Base-by-base conservation (phyloP, 1,140 invertebrate genomes). In the Drosophila navojoa region DNA sequence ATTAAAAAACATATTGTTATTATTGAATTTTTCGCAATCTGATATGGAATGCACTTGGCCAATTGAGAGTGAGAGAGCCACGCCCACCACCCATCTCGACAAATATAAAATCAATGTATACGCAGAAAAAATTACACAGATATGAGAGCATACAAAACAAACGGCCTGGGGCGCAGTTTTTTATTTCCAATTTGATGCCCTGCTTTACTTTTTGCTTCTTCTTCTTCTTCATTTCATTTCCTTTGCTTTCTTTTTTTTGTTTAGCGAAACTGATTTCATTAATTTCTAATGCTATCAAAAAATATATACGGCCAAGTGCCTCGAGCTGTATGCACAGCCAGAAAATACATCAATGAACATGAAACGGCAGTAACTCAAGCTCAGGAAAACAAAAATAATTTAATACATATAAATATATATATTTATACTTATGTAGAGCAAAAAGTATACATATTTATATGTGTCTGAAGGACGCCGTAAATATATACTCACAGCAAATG, bases 241-340 rank as follows among this genome's bases (percentile, higher is more conserved):
- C 42, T 15, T 44, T 15, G 4, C 15, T n/a, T 44, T 16, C 22
- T 53, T 44, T 50, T 47, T 76, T 53, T 62, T 71, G 69, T 75
- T 76, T 64, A 45, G 60, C 55, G 64, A 79, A 87, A 87, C 82
- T 89, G 84, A 87, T 87, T 87, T 87, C 84, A 87, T 87, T 87
- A 89, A 87, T 87, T 87, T 89, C 79, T 87, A 89, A 87, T 87
- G 85, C 79, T 67, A 77, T 84, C 79, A 84, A 71, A 79, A 86
- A 79, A 81, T 77, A 79, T 77, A 79, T 75, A 84, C 57, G 71
- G 66, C 52, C 76, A 77, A 82, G 58, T 57, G 79, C 84, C 74
- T 35, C 62, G 50, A 55, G 79, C 27, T 82, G 61, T 82, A 78
- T 66, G 53, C 61, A 66, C 62, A 71, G 55, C 55, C 47, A 49